These are phyloP conservation scores for Gastrophysa polygoni DNA, from an alignment of 2,888 invertebrate species.

Conservation along the genomic window DNA sequence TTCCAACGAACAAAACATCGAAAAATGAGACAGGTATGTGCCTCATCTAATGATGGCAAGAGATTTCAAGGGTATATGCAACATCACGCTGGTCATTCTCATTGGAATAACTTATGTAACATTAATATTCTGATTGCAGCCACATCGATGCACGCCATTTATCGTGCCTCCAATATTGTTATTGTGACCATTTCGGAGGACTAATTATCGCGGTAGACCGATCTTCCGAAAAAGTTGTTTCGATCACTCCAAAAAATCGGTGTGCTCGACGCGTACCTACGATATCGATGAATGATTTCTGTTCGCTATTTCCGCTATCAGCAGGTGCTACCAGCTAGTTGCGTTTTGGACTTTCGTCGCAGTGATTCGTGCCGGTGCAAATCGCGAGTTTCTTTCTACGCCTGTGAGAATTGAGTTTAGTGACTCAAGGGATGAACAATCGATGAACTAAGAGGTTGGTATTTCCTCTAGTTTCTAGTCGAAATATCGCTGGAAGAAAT, in stretches of 20 bases:
- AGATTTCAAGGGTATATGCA: constrained; percentile 34
- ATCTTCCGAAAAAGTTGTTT: constrained; percentile 15
- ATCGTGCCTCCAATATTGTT: constrained; percentile 15
- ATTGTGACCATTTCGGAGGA: constrained; percentile 13
- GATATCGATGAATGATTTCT: constrained; percentile 2
- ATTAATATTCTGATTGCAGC: constrained; percentile 29
- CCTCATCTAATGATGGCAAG: constrained; percentile 29
- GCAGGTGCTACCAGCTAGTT: neutral
- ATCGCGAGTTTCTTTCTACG: too few relatives aligned
- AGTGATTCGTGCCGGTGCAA: too few relatives aligned
- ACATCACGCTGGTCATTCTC: constrained; percentile 29
- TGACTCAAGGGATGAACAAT: too few relatives aligned
- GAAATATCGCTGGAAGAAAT: too few relatives aligned
- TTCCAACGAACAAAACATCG: constrained; percentile 20
- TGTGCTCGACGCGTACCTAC: neutral
- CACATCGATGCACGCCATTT: constrained; percentile 27
- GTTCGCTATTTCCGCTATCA: neutral
- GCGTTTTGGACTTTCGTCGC: too few relatives aligned
- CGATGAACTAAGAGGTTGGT: too few relatives aligned
- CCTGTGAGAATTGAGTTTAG: too few relatives aligned
- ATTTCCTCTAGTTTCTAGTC: too few relatives aligned
- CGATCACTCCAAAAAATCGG: constrained; percentile 6
- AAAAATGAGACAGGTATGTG: constrained; percentile 18
- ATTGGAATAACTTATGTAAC: constrained; percentile 36
- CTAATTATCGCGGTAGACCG: constrained; percentile 8